These are phyloP conservation scores for Sarcophaga caerulescens DNA, from an alignment of 2,888 invertebrate species.

Conservation along the genomic window DNA sequence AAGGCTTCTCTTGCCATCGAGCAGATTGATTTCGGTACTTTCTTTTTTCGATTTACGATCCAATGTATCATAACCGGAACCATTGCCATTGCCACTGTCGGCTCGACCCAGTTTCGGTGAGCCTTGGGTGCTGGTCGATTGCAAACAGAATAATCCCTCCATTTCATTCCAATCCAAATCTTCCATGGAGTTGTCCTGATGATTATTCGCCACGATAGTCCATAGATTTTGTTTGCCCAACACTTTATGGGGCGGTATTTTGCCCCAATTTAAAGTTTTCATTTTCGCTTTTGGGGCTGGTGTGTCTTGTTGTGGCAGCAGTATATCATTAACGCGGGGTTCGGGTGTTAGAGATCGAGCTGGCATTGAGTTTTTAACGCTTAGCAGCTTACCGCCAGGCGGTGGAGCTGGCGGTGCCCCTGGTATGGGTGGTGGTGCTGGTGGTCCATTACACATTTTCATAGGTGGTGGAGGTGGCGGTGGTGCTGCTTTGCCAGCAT, in stretches of 20 bases:
- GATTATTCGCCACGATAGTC: conserved; percentile 93
- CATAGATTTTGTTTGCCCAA: conserved; percentile 96
- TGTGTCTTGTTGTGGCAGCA: conserved; percentile 94
- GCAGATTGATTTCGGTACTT: conserved; percentile 91
- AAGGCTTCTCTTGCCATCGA: conserved; percentile 96
- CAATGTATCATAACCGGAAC: conserved; percentile 78
- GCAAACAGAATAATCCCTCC: conserved; percentile 96
- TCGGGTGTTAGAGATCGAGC: conserved; percentile 74
- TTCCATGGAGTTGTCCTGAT: conserved; percentile 91
- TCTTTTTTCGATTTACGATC: conserved; percentile 89
- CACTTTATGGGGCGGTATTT: conserved; percentile 95
- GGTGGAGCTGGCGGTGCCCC: conserved; percentile 76
- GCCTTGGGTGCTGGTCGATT: conserved; percentile 84
- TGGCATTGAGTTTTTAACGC: conserved; percentile 60
- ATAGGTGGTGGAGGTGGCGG: conserved; percentile 79
- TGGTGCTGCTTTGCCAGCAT: conserved; percentile 79
- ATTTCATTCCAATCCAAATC: conserved; percentile 96
- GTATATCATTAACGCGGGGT: conserved; percentile 76
- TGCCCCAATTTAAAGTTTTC: conserved; percentile 99
- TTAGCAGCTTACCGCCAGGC: conserved; percentile 78
- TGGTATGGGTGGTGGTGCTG: conserved; percentile 80
- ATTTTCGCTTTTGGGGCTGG: conserved; percentile 97
- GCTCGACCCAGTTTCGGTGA: conserved; percentile 83
- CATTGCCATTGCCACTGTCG: conserved; percentile 79
- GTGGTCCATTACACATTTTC: conserved; percentile 76